These are phyloP conservation scores for Sinopyrophorus schimmeli DNA, from an alignment of 2,888 invertebrate species.

Conservation along the genomic window DNA sequence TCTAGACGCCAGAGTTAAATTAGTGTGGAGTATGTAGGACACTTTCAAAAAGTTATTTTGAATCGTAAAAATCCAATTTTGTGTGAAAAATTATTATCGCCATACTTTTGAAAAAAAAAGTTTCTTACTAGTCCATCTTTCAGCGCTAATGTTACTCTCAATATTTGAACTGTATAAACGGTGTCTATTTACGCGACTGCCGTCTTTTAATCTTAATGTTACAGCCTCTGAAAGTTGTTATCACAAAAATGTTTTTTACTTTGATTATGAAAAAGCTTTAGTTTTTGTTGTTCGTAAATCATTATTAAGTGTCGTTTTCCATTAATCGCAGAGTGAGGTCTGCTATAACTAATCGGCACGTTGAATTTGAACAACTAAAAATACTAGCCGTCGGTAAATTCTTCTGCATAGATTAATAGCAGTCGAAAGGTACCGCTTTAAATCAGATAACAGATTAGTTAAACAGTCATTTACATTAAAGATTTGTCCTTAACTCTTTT, in stretches of 20 bases:
- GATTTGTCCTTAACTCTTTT: no score
- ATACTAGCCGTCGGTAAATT: conserved; percentile 6
- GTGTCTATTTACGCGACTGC: no score
- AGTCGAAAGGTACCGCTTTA: conserved; percentile 3
- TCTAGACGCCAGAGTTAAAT: conserved; percentile 46
- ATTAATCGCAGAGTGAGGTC: conserved; percentile 3
- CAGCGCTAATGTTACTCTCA: no score
- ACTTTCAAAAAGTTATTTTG: conserved; percentile 22
- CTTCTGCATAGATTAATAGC: conserved; percentile 8
- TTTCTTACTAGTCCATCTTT: no score
- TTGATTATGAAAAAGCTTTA: no score
- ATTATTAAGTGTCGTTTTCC: not conserved
- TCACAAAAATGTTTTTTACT: no score
- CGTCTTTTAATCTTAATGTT: no score
- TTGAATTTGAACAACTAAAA: conserved; percentile 1
- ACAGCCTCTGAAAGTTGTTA: no score
- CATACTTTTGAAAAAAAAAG: no score
- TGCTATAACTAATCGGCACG: not conserved
- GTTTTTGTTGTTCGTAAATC: not conserved
- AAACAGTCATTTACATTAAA: conserved; percentile 6
- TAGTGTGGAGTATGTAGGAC: conserved; percentile 34
- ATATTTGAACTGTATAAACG: no score
- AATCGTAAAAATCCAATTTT: no score
- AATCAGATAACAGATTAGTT: conserved; percentile 9
- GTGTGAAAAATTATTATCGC: no score